Evolutionary conservation across 2,797 vertebrate species (phyloP), one percentile per base, ranked within the genome.

Genomic region (Phrynocephalus vlangalii): DNA sequence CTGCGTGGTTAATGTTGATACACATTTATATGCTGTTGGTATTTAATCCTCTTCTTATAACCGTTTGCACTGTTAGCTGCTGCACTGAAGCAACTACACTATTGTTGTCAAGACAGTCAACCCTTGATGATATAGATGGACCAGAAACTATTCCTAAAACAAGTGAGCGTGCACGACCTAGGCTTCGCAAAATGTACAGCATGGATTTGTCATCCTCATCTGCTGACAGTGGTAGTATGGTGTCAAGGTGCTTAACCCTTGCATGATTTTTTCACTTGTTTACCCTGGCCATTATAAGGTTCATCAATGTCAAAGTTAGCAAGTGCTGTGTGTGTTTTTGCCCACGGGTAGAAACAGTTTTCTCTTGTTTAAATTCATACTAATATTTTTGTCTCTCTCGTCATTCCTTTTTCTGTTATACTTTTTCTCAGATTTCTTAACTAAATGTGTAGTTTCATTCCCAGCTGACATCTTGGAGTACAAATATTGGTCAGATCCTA

Each of bases 101-200:
- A 94, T 97, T 99, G 95, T 98, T 99, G 94, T 99, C 99, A 92
- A 98, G 98, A 94, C 98, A 99, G 95, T 99, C 98, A 96, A 99
- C 99, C 73, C 97, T 99, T 97, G 99, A 99, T 95, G 98, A 99
- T 96, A 97, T 99, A 95, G 99, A 99, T 90, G 98, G 97, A 93
- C 97, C 97, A 90, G 98, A 98, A 93, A 95, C 95, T 95, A 97
- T 99, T 96, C 99, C 98, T 96, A 99, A 98, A 98, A 99, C 98
- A 97, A 99, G 99, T 94, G 98, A 99, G 96, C 98, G 99, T 0
- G 97, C 98, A 93, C 97, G 98, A 95, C 98, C 98, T 97, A 99
- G 98, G 94, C 98, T 99, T 95, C 97, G 97, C 96, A 99, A 99
- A 98, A 99, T 98, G 97, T 96, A 97, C 96, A 96, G 97, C 97